These are phyloP conservation scores for Rhynchonycteris naso DNA, from an alignment of 2,797 vertebrate species.

Conservation along the genomic window DNA sequence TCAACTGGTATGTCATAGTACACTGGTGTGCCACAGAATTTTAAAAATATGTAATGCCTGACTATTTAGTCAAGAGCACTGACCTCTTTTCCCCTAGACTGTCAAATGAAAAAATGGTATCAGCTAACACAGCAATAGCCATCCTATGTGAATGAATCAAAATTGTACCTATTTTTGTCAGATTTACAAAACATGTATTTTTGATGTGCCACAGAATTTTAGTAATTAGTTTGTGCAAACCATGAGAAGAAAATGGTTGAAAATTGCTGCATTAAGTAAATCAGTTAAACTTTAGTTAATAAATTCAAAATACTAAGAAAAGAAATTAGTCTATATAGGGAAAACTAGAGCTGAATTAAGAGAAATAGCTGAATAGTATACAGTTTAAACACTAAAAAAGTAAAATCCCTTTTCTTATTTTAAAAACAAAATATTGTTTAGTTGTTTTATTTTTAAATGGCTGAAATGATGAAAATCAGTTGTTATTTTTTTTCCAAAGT, in stretches of 20 bases:
- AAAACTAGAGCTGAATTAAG: not conserved
- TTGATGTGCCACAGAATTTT: not conserved
- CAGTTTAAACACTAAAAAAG: not conserved
- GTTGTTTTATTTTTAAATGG: constrained; percentile 1
- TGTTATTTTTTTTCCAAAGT: not conserved
- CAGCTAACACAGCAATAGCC: not conserved
- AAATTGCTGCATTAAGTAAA: not conserved
- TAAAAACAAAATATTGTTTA: not conserved
- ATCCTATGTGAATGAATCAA: not conserved
- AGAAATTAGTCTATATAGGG: not conserved
- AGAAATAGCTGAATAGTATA: not conserved
- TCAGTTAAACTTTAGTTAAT: not conserved
- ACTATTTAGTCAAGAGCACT: too few species aligned
- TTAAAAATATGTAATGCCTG: too few species aligned
- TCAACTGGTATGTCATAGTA: too few species aligned
- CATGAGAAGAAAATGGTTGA: not conserved
- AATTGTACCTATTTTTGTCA: not conserved
- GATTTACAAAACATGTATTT: not conserved
- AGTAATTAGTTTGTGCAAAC: not conserved
- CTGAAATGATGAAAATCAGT: not conserved
- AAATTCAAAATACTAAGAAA: not conserved
- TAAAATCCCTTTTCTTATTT: not conserved
- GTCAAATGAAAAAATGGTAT: not conserved
- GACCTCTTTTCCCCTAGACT: not conserved
- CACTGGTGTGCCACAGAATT: not conserved